These are phyloP conservation scores for Yponomeuta sedellus DNA, from an alignment of 2,888 invertebrate species.

Conservation along the genomic window DNA sequence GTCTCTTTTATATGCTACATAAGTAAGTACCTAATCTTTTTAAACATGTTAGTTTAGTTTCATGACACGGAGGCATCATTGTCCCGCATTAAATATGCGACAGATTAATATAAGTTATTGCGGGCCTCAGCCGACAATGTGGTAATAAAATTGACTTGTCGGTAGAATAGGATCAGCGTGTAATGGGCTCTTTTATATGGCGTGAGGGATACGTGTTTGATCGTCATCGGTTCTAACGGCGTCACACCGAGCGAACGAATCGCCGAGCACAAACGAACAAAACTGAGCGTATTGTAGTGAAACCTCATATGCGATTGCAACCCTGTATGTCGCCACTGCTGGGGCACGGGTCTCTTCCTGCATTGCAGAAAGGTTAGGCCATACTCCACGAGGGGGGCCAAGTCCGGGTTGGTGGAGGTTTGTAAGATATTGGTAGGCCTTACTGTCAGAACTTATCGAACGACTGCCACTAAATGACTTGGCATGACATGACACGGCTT, in stretches of 20 bases:
- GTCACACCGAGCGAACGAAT: not conserved
- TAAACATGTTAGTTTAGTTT: not conserved
- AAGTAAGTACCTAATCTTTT: not conserved
- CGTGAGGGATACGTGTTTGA: constrained; percentile 52
- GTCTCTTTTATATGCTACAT: not conserved
- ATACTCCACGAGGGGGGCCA: too few relatives aligned
- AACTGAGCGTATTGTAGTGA: too few relatives aligned
- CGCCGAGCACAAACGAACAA: not conserved
- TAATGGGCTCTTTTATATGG: constrained; percentile 41
- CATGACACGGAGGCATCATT: constrained; percentile 18
- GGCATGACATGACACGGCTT: too few relatives aligned
- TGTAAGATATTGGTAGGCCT: too few relatives aligned
- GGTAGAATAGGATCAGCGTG: constrained; percentile 65
- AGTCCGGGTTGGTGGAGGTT: too few relatives aligned
- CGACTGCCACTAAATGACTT: too few relatives aligned
- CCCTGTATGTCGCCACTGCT: too few relatives aligned
- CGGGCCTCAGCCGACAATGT: constrained; percentile 56
- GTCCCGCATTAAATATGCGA: constrained; percentile 52
- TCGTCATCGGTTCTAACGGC: constrained; percentile 41
- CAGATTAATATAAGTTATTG: constrained; percentile 64
- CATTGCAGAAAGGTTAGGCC: too few relatives aligned
- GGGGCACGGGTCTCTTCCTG: too few relatives aligned
- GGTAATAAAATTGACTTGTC: constrained; percentile 64
- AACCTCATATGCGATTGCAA: too few relatives aligned
- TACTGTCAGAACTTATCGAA: too few relatives aligned